phyloP scores from a whole-genome alignment of 1,140 invertebrate species.

The Probaryconus sp. region DNA sequence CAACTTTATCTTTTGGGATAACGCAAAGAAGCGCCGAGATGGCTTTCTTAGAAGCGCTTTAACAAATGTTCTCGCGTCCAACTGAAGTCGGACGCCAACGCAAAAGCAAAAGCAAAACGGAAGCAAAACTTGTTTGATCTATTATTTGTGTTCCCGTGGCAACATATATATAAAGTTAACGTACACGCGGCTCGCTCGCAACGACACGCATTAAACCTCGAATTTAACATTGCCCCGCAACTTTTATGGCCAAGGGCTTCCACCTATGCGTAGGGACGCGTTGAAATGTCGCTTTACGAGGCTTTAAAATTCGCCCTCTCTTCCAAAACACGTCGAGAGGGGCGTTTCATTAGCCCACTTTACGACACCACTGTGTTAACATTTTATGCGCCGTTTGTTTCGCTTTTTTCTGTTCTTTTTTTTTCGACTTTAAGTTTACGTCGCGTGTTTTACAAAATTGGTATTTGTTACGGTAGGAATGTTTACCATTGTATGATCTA shows the following conservation, averaged over 20 bases:
- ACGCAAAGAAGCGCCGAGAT: not conserved
- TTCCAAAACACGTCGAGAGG: not conserved
- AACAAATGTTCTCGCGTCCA: conserved; percentile 18
- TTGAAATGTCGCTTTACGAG: conserved; percentile 26
- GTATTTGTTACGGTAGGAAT: too few relatives aligned
- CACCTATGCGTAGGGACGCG: conserved; percentile 18
- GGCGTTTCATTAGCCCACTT: conserved; percentile 43
- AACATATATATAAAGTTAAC: conserved; percentile 25
- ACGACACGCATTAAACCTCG: conserved; percentile 33
- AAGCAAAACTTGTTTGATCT: conserved; percentile 30
- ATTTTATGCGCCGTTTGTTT: conserved; percentile 39
- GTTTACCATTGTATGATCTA: too few relatives aligned
- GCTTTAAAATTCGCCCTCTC: conserved; percentile 18
- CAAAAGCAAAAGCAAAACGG: too few relatives aligned
- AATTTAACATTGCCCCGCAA: conserved; percentile 35
- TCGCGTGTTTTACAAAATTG: too few relatives aligned
- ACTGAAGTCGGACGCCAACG: conserved; percentile 30
- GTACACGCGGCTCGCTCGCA: conserved; percentile 9
- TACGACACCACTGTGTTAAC: conserved; percentile 33
- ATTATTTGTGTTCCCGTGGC: conserved; percentile 37
- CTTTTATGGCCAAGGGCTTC: conserved; percentile 18
- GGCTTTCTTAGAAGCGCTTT: not conserved
- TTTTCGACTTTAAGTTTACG: too few relatives aligned
- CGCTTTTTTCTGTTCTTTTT: not conserved
- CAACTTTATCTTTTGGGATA: conserved; percentile 6